A percentile compares a stretch with the other conserved stretches of the same genome.
These are phyloP conservation scores for Anneissia japonica DNA, from an alignment of 35 echinoderm and acorn worm genomes.

Conservation along the genomic window DNA sequence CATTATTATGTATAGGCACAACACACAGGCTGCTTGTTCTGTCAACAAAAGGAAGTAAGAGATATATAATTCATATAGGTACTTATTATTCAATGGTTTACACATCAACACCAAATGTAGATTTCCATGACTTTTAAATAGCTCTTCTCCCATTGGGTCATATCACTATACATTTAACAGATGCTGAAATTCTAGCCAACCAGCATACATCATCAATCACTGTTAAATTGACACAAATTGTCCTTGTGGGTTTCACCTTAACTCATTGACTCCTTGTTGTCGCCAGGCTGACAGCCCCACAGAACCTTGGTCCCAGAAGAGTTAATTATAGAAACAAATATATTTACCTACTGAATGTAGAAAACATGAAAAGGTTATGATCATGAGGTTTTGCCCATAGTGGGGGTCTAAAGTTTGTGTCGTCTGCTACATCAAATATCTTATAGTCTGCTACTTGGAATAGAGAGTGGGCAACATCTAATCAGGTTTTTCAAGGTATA, in stretches of 20 bases:
- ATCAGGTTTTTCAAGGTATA: neutral
- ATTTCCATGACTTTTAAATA: neutral
- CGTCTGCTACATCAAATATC: neutral
- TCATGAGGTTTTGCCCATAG: neutral
- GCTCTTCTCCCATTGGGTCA: neutral
- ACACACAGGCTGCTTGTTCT: too few relatives aligned
- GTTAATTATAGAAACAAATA: conserved; percentile 2
- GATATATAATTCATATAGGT: neutral
- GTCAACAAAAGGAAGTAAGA: neutral
- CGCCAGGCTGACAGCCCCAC: neutral
- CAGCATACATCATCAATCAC: neutral
- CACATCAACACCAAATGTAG: neutral
- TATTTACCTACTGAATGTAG: neutral
- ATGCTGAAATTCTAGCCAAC: neutral
- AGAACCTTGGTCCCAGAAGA: neutral
- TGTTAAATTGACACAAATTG: neutral
- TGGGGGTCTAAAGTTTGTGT: neutral
- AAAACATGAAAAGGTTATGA: conserved; percentile 2
- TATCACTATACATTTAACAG: neutral
- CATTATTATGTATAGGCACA: too few relatives aligned
- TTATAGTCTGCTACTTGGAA: too few relatives aligned
- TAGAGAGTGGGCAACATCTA: neutral
- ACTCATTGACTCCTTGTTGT: neutral
- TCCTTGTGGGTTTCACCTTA: neutral
- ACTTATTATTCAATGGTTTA: neutral